These are phyloP conservation scores for Scelioninae gen. 1 DNA, from an alignment of 2,888 invertebrate genomes.

Conservation along the genomic window DNA sequence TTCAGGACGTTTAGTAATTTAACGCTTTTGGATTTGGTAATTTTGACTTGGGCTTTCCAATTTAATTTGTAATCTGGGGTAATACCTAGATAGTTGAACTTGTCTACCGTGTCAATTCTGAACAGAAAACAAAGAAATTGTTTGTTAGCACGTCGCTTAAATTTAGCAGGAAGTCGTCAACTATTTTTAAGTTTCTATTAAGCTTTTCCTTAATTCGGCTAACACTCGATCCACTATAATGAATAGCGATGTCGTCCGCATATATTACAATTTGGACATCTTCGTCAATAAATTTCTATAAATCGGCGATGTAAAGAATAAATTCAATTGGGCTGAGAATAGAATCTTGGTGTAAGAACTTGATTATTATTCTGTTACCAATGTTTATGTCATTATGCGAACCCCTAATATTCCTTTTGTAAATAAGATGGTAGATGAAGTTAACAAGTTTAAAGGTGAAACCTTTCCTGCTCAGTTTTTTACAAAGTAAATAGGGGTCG, in stretches of 20 bases:
- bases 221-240: too few relatives aligned
- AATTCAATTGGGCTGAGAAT: slow-evolving; percentile 1
- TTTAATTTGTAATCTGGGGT: too few relatives aligned
- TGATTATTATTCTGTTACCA: not conserved
- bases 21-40: too few relatives aligned
- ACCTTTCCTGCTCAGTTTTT: not conserved
- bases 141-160: not conserved
- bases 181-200: not conserved
- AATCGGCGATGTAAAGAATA: not conserved
- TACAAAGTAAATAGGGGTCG: not conserved
- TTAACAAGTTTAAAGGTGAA: not conserved
- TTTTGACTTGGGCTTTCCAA: too few relatives aligned
- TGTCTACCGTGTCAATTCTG: not conserved
- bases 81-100: too few relatives aligned
- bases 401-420: not conserved
- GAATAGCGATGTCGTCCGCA: not conserved
- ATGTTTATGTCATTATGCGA: not conserved
- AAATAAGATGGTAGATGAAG: not conserved
- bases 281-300: not conserved
- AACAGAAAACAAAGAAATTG: too few relatives aligned
- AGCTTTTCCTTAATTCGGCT: not conserved
- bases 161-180: not conserved
- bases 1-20: not conserved
- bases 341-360: not conserved
- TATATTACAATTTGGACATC: not conserved